A percentile compares a stretch with the other conserved stretches of the same genome.
Conservation (phyloP, 2,797 vertebrate species). For the Sebastes wilsoni region DNA sequence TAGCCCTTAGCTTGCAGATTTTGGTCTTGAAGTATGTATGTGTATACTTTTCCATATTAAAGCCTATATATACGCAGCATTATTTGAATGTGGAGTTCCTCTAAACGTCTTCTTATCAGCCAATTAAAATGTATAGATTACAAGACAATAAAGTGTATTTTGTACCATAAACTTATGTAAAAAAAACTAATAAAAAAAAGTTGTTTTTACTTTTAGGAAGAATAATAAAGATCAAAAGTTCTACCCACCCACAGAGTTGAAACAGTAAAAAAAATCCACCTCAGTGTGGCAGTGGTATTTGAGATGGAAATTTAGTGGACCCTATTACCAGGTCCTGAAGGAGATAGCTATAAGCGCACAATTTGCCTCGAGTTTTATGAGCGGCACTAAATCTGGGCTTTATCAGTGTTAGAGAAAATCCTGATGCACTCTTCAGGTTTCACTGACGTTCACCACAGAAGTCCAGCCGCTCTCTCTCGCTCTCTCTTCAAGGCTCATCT, state of each 20-base stretch:
- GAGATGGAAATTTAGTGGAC: constrained; percentile 72
- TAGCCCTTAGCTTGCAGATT: constrained; percentile 59
- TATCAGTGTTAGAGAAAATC: constrained; percentile 67
- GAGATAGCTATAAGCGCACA: constrained; percentile 64
- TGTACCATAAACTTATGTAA: background rate
- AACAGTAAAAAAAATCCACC: constrained; percentile 22
- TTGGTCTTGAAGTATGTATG: constrained; percentile 37
- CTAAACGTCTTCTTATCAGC: constrained; percentile 2
- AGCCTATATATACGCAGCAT: background rate
- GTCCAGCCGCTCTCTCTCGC: constrained; percentile 2
- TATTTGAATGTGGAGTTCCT: constrained; percentile 1
- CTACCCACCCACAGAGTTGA: constrained; percentile 36
- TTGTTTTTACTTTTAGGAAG: constrained; percentile 21
- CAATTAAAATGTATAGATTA: constrained; percentile 8
- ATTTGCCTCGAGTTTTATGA: constrained; percentile 78
- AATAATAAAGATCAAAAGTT: constrained; percentile 42
- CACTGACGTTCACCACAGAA: constrained; percentile 29
- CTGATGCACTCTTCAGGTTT: constrained; percentile 59
- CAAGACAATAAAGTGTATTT: background rate
- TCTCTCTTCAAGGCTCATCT: constrained; percentile 52
- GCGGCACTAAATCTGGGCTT: constrained; percentile 73
- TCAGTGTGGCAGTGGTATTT: constrained; percentile 59
- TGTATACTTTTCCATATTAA: constrained; percentile 18
- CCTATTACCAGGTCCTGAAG: constrained; percentile 62
- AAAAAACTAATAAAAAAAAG: constrained; percentile 7